Conservation (phyloP, 2,113 vertebrate species). For the Nansenia antarctica region DNA sequence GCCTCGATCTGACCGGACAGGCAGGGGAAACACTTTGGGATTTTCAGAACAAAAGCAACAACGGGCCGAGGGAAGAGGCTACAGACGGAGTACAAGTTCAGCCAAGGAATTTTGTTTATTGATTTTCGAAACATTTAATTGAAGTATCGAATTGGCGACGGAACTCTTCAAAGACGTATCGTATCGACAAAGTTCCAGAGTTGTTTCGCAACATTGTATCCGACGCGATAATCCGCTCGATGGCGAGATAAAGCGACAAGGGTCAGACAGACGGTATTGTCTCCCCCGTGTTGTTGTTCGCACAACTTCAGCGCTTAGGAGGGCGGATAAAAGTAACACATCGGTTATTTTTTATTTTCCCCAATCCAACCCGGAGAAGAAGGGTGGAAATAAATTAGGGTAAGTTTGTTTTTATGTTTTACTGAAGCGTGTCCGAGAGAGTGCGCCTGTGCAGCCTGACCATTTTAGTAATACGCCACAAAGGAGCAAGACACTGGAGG, state of each 20-base stretch:
- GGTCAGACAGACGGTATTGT: conserved; percentile 8
- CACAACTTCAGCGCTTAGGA: background rate
- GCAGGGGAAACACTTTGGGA: conserved; percentile 61
- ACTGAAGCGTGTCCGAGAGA: conserved; percentile 67
- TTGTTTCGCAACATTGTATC: conserved; percentile 56
- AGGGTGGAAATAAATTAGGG: conserved; percentile 23
- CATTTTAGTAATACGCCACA: conserved; percentile 74
- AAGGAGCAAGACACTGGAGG: conserved; percentile 49
- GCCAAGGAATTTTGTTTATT: conserved; percentile 1
- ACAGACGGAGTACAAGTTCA: conserved; percentile 33
- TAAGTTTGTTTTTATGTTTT: conserved; percentile 74
- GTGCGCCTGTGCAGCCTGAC: conserved; percentile 71
- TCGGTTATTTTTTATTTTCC: background rate
- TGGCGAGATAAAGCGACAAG: background rate
- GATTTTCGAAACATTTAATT: too few relatives aligned
- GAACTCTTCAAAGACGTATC: background rate
- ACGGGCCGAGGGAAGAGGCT: conserved; percentile 56
- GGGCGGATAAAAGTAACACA: background rate
- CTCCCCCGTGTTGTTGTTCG: background rate
- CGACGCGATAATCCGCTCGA: conserved; percentile 48
- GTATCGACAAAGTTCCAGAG: conserved; percentile 56
- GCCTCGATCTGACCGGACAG: conserved; percentile 77
- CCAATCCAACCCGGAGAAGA: background rate
- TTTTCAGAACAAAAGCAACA: background rate
- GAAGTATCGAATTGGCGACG: too few relatives aligned